Conservation (phyloP, 1,140 invertebrate genomes). For the Reticulitermes speratus region DNA sequence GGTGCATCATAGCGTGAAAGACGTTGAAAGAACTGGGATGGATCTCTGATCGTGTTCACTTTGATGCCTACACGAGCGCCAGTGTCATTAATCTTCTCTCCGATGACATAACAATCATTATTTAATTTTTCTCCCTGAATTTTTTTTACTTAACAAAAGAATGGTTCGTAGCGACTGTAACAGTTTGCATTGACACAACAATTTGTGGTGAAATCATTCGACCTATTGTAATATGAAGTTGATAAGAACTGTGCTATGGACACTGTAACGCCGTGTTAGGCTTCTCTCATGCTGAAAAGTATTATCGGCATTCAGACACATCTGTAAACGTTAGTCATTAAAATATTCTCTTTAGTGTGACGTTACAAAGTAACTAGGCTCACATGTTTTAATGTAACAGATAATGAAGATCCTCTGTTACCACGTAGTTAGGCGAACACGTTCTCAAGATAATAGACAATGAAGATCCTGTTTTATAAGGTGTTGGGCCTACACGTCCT, state of each 20-base stretch:
- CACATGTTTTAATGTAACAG: too few relatives aligned
- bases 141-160: background rate
- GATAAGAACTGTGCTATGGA: background rate
- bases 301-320: too few relatives aligned
- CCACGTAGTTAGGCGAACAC: too few relatives aligned
- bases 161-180: conserved; percentile 4
- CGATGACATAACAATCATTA: conserved; percentile 31
- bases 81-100: conserved; percentile 23
- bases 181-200: conserved; percentile 29
- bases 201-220: conserved; percentile 23
- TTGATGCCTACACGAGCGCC: background rate
- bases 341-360: too few relatives aligned
- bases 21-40: conserved; percentile 2
- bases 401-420: too few relatives aligned
- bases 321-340: too few relatives aligned
- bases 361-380: too few relatives aligned
- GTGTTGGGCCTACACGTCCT: too few relatives aligned
- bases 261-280: background rate
- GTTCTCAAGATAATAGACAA: too few relatives aligned
- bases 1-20: conserved; percentile 1
- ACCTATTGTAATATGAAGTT: background rate
- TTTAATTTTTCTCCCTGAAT: conserved; percentile 21
- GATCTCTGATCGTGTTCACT: background rate
- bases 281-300: too few relatives aligned
- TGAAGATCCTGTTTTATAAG: too few relatives aligned